Evolutionary conservation across 2,888 invertebrate species (phyloP).

Genomic region (Tiliacea citrago): DNA sequence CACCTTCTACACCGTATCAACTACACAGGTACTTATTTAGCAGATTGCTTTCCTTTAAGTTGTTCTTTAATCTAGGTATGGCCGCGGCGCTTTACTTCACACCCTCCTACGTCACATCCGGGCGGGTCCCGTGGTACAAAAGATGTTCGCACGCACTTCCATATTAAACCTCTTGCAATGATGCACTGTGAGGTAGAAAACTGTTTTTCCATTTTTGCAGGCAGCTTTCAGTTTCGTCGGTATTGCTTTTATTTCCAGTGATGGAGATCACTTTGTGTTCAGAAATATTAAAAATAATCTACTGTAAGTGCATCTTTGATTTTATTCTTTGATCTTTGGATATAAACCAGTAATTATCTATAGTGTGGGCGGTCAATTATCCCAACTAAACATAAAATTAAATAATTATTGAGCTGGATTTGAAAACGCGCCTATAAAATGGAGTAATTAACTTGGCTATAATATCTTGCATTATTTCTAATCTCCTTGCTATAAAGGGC

Average conservation of each 20-base stretch:
- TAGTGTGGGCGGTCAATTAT: background rate
- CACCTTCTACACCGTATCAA: constrained; percentile 66
- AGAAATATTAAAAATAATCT: constrained; percentile 6
- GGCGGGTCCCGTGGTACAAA: constrained; percentile 53
- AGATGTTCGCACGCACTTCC: constrained; percentile 64
- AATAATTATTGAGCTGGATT: constrained; percentile 7
- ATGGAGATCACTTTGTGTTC: background rate
- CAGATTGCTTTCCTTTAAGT: constrained; percentile 91
- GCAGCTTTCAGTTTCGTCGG: constrained; percentile 25
- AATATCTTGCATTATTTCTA: constrained; percentile 45
- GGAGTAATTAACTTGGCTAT: constrained; percentile 30
- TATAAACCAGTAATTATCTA: background rate
- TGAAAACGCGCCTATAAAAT: constrained; percentile 16
- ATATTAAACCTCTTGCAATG: constrained; percentile 56
- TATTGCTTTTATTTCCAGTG: constrained; percentile 20
- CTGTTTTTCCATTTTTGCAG: constrained; percentile 34
- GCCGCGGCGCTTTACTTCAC: constrained; percentile 67
- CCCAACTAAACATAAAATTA: constrained; percentile 23
- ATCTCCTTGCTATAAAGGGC: constrained; percentile 56
- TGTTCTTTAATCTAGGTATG: constrained; percentile 89
- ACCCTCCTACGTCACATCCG: constrained; percentile 67
- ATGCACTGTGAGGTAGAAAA: constrained; percentile 35
- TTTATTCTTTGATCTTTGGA: background rate
- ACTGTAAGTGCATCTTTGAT: constrained; percentile 15
- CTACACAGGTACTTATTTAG: constrained; percentile 87